Evolutionary conservation across 2,888 invertebrate genomes (phyloP), one percentile per base, ranked within the genome.

Genomic region (Sericinus montela): DNA sequence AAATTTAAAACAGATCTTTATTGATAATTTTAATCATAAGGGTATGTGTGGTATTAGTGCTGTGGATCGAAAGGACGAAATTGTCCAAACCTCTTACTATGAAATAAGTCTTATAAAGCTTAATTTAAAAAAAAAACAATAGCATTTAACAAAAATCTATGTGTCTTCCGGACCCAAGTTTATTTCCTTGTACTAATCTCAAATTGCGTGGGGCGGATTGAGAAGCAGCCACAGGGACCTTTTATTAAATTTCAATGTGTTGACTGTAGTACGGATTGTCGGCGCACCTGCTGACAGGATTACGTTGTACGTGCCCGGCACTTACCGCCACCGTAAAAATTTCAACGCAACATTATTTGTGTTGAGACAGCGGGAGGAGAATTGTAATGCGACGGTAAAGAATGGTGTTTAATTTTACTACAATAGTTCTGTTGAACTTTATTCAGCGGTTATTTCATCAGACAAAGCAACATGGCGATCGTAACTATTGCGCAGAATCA

Each of bases 191-290:
- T 34, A 38, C 43, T 45, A 49, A 45, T 48, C 37, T 49, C 15
- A 52, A 49, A 58, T 54, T 52, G 56, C 51, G 42, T 47, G 43
- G 48, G 56, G 51, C 15, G 42, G 40, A 9, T 14, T 28, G n/a
- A 15, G 32, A 15, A 44, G 48, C 40, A 48, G 52, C 45, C 48
- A 38, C 62, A 65, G 62, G 66, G 62, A 68, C 69, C 65, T 80
- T 83, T 81, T 83, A 82, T 82, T 80, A 79, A 80, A 83, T 79
- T 75, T 75, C 72, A 66, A 75, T 72, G 70, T 69, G 64, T 69
- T 65, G 65, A 69, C 72, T 68, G 74, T 73, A 73, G 75, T 72
- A 72, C 65, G 68, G 67, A 75, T 77, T 72, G 77, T 70, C 74
- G 69, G 67, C 65, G 62, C 82, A 84, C 85, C 82, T 83, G 83